Evolutionary conservation across 2,888 invertebrate genomes (phyloP).

Genomic region (Lymantria dispar): DNA sequence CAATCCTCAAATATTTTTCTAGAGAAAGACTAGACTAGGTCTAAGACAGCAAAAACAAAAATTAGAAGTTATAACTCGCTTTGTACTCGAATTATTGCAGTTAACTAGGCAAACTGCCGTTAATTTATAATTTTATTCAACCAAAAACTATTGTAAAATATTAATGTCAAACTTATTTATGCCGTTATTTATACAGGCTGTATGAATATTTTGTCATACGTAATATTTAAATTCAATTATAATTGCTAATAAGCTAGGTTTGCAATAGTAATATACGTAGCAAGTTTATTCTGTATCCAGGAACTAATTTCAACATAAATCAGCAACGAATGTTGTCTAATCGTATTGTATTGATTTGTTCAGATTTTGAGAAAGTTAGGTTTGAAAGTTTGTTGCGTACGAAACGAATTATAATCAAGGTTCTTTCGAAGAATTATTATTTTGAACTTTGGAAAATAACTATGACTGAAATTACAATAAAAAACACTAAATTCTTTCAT

Average conservation of each 20-base stretch:
- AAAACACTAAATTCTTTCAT: too few species aligned
- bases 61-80: too few species aligned
- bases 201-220: background rate
- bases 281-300: background rate
- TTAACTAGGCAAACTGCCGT: too few species aligned
- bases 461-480: too few species aligned
- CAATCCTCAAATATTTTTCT: too few species aligned
- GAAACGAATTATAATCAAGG: background rate
- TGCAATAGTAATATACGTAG: background rate
- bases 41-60: too few species aligned
- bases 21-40: too few species aligned
- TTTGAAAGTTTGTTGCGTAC: background rate
- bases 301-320: background rate
- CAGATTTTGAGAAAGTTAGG: background rate
- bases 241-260: constrained; percentile 1
- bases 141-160: background rate
- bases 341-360: background rate
- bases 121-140: too few species aligned
- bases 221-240: background rate
- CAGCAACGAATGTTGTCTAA: background rate
- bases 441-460: too few species aligned
- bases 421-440: background rate
- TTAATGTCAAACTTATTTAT: background rate
- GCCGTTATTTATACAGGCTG: background rate
- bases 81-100: too few species aligned